A percentile compares a stretch with the other conserved stretches of the same genome.
These are phyloP conservation scores for Lates japonicus DNA, from an alignment of 2,797 vertebrate genomes.

Conservation along the genomic window DNA sequence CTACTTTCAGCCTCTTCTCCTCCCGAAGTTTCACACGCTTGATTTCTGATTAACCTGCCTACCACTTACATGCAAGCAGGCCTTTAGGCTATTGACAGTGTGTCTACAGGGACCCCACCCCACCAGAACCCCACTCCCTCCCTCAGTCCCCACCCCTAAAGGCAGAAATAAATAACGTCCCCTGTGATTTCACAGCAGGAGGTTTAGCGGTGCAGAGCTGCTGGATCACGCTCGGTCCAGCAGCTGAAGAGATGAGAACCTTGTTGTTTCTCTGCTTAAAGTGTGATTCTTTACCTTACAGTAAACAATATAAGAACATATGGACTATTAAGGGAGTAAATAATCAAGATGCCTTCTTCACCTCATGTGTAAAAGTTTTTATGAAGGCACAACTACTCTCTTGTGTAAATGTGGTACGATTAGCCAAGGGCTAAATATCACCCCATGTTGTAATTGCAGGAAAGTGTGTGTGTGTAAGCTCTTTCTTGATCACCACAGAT, in stretches of 20 bases:
- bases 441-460: constrained; percentile 47
- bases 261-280: constrained; percentile 43
- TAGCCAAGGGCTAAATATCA: constrained; percentile 44
- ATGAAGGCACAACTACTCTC: constrained; percentile 42
- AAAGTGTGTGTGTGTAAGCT: constrained; percentile 16
- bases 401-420: constrained; percentile 59
- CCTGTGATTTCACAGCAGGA: constrained; percentile 66
- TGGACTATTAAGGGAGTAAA: too few species aligned
- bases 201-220: constrained; percentile 36
- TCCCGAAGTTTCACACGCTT: constrained; percentile 38
- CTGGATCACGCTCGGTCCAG: constrained; percentile 48
- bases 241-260: constrained; percentile 46
- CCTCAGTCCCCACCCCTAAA: constrained; percentile 5
- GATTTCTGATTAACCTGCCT: constrained; percentile 61
- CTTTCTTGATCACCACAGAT: constrained; percentile 61
- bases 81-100: constrained; percentile 43
- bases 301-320: constrained; percentile 62
- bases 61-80: constrained; percentile 63
- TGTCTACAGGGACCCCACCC: constrained; percentile 1
- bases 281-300: constrained; percentile 48
- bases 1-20: constrained; percentile 19
- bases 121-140: constrained; percentile 10
- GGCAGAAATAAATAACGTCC: constrained; percentile 64
- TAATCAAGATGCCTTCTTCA: constrained; percentile 48
- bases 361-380: constrained; percentile 35